Conservation (phyloP, 2,888 invertebrate genomes). For the Seira ritae region DNA sequence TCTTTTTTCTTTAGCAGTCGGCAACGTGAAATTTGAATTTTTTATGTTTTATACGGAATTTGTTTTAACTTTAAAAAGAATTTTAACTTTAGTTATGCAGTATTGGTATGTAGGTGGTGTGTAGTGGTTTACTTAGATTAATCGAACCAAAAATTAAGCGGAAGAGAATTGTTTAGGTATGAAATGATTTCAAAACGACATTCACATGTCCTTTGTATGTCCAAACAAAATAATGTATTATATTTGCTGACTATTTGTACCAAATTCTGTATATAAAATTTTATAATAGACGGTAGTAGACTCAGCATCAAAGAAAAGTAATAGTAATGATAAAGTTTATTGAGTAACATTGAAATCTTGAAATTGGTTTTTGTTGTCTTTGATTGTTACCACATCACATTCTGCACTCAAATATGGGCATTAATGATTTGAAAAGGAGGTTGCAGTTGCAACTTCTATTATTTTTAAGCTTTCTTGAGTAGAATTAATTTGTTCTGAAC, state of each 20-base stretch:
- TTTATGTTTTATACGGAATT: not conserved
- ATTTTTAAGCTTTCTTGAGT: too few species aligned
- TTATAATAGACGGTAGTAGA: conserved; percentile 5
- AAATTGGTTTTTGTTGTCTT: not conserved
- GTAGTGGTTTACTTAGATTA: too few species aligned
- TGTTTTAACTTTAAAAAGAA: not conserved
- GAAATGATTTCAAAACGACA: too few species aligned
- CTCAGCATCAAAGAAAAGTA: conserved; percentile 11
- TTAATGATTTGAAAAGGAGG: conserved; percentile 2
- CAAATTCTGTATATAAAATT: conserved; percentile 56
- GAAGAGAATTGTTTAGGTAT: too few species aligned
- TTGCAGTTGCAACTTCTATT: conserved; percentile 4
- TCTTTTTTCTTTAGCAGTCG: too few species aligned
- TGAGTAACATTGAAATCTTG: not conserved
- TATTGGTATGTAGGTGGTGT: not conserved
- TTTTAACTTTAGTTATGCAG: not conserved
- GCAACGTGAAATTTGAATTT: too few species aligned
- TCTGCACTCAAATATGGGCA: conserved; percentile 65
- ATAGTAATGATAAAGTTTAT: conserved; percentile 5
- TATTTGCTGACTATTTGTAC: conserved; percentile 56
- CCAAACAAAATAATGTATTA: conserved; percentile 32
- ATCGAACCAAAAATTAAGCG: too few species aligned
- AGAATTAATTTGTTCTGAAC: too few species aligned
- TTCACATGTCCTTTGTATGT: not conserved
- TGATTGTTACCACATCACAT: conserved; percentile 62